Conservation (phyloP, 2,113 vertebrate genomes). For the Calypte anna region DNA sequence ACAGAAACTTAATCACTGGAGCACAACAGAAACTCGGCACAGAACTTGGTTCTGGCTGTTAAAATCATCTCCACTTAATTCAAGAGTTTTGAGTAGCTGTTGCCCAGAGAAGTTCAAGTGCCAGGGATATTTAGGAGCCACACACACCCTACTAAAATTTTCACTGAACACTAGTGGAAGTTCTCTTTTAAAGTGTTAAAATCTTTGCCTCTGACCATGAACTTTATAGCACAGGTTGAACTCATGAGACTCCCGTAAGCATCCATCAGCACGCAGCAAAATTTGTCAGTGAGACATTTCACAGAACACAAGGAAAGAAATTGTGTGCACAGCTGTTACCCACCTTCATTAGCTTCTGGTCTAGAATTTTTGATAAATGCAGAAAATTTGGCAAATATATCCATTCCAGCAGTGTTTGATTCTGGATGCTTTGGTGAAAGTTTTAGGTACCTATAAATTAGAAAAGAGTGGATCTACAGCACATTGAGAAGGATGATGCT, state of each 20-base stretch:
- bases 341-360: conserved; percentile 95
- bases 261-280: not conserved
- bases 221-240: not conserved
- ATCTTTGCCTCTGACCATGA: not conserved
- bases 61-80: not conserved
- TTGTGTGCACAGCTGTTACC: not conserved
- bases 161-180: rapidly evolving
- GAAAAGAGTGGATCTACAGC: not conserved
- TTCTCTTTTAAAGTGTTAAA: not conserved
- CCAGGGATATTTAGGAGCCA: not conserved
- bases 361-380: conserved; percentile 98
- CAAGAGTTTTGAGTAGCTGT: not conserved
- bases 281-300: not conserved
- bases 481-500: not conserved
- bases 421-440: conserved; percentile 94
- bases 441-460: conserved; percentile 84
- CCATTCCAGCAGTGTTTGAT: conserved; percentile 97
- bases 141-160: not conserved
- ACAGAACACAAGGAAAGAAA: not conserved
- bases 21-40: not conserved
- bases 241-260: not conserved
- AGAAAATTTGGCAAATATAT: conserved; percentile 99
- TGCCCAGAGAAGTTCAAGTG: not conserved
- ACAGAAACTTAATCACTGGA: not conserved
- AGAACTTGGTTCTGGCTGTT: not conserved